Evolutionary conservation across 53 echinoderm and acorn worm species (phyloP), one percentile per base, ranked within the genome.

Genomic region (Henricia sp.): DNA sequence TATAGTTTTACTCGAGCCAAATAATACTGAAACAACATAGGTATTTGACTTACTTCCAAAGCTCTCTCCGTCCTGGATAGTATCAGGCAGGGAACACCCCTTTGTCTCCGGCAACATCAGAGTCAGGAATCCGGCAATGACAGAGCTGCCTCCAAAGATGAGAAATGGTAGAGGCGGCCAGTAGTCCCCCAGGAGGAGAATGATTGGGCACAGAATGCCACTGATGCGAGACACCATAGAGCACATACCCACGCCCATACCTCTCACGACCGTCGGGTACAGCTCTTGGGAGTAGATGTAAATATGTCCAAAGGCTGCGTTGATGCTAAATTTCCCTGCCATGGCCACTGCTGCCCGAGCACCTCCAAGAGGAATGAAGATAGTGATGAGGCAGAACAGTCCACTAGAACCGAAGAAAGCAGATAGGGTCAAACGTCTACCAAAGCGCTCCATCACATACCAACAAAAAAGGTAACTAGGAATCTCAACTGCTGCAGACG

Each of bases 151-250:
- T 8, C 92, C 89, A 50, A 89, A 92, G 77, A 92, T 74, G 54
- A 85, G 36, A 6, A 92, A 69, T 2, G 92, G 92, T 26, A 92
- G 82, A 1, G 92, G 89, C 16, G 67, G 54, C 92, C 92, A 92
- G 50, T 71, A 25, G 9, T 85, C 85, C 3, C 66, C 13, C 50
- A 89, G 62, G 53, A 80, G 51, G 5, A 92, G 66, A 38, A 92
- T 89, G 28, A 78, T 40, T 0, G 92, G 92, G 33, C 78, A 70
- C 19, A 92, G 36, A 11, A 92, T 92, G 50, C 89, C 89, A 26
- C 89, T 65, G 65, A 92, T 68, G 9, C 92, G 92, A 34, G 92
- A 85, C 59, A 78, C 76, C 84, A 82, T 92, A 2, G 92, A 89
- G 21, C 77, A 89, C 9, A 76, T 39, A 13, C 92, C 92, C 67